A percentile compares a stretch with the other conserved stretches of the same genome.
phyloP scores from a whole-genome alignment of 2,888 invertebrate genomes.

The Anticlea derivata region DNA sequence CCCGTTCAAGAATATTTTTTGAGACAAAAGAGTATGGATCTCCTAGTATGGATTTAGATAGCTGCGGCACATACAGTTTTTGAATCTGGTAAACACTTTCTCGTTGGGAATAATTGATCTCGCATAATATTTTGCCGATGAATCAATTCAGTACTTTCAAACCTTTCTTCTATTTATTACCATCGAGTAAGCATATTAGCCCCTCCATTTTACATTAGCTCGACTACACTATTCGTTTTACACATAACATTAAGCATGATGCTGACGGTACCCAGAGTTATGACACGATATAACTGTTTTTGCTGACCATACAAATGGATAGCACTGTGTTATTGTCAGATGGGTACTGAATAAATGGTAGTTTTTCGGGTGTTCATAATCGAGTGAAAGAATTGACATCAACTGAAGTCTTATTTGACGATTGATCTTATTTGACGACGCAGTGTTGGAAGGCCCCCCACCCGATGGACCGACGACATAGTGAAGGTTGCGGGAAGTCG shows the following conservation, averaged over 20 bases:
- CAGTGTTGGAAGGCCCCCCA: too few species aligned
- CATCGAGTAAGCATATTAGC: constrained; percentile 23
- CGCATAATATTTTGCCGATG: neutral
- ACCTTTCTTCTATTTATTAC: neutral
- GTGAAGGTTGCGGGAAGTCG: too few species aligned
- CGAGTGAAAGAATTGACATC: constrained; percentile 13
- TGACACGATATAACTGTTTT: constrained; percentile 45
- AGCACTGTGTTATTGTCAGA: constrained; percentile 35
- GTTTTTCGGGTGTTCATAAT: constrained; percentile 23
- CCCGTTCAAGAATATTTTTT: too few species aligned
- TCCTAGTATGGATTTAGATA: too few species aligned
- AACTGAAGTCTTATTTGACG: neutral
- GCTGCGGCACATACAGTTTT: too few species aligned
- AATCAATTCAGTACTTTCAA: neutral
- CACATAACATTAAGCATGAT: constrained; percentile 63
- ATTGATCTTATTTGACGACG: too few species aligned
- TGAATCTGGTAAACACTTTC: too few species aligned
- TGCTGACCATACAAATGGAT: constrained; percentile 42
- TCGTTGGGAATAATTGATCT: too few species aligned
- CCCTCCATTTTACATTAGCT: constrained; percentile 21
- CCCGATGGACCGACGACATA: too few species aligned
- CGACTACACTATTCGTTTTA: constrained; percentile 55
- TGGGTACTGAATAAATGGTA: constrained; percentile 22
- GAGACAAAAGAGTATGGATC: too few species aligned
- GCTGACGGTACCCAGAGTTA: constrained; percentile 52